Conservation (phyloP, 2,113 vertebrate genomes). For the Pipa parva region DNA sequence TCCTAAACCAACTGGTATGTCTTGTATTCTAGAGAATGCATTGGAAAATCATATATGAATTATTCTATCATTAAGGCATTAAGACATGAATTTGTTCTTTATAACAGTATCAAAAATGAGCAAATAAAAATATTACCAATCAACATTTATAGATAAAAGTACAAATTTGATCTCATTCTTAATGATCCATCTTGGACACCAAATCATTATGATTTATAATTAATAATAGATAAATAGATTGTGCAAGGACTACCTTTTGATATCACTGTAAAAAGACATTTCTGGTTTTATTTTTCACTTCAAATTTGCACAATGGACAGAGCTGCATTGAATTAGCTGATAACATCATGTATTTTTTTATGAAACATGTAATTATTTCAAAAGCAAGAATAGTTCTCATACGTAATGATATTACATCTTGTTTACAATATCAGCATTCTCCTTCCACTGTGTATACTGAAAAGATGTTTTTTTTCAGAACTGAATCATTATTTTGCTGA, state of each 20-base stretch:
- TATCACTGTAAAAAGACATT: too few relatives aligned
- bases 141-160: background rate
- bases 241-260: too few relatives aligned
- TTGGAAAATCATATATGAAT: background rate
- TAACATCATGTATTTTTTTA: background rate
- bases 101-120: too few relatives aligned
- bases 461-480: background rate
- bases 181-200: background rate
- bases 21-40: conserved; percentile 9
- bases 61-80: background rate
- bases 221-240: too few relatives aligned
- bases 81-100: too few relatives aligned
- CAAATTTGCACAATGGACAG: background rate
- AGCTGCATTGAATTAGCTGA: conserved; percentile 1
- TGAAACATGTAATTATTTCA: background rate
- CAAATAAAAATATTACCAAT: too few relatives aligned
- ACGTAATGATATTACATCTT: background rate
- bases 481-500: background rate
- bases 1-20: conserved; percentile 17
- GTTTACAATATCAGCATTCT: background rate
- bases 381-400: background rate
- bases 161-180: background rate
- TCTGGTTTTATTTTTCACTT: too few relatives aligned
- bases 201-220: too few relatives aligned
- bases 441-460: background rate